Conservation (phyloP, 2,888 invertebrate species). For the Diploptera punctata region DNA sequence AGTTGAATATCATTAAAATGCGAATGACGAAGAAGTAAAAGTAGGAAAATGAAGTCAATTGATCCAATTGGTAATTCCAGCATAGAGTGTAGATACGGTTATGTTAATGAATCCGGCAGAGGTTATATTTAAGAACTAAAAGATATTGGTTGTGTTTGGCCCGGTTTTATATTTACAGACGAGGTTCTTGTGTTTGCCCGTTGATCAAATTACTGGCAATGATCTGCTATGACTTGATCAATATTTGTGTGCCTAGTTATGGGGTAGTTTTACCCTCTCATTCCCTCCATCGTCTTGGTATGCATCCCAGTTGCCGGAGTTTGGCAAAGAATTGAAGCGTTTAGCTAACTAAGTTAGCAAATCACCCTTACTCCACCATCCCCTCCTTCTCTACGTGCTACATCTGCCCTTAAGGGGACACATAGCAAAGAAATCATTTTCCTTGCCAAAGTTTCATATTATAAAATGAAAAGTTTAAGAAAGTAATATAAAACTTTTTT, state of each 20-base stretch:
- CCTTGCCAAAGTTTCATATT: constrained; percentile 22
- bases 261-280: background rate
- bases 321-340: constrained; percentile 18
- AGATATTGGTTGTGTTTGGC: no score
- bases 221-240: background rate
- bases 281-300: background rate
- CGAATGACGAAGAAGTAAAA: no score
- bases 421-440: constrained; percentile 15
- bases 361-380: constrained; percentile 1
- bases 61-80: no score
- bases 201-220: background rate
- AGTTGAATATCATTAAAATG: no score
- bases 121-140: no score
- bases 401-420: constrained; percentile 10
- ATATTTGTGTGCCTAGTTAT: background rate
- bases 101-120: no score
- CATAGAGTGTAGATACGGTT: no score
- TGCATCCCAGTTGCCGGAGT: constrained; percentile 4
- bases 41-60: no score
- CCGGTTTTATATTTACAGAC: background rate
- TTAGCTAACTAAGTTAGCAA: constrained; percentile 30
- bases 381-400: background rate
- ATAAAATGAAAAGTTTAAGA: no score
- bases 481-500: constrained; percentile 24
- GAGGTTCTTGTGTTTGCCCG: background rate